A percentile compares a stretch with the other conserved stretches of the same genome.
phyloP scores from a whole-genome alignment of 2,888 invertebrate genomes.

The Nebria brevicollis region DNA sequence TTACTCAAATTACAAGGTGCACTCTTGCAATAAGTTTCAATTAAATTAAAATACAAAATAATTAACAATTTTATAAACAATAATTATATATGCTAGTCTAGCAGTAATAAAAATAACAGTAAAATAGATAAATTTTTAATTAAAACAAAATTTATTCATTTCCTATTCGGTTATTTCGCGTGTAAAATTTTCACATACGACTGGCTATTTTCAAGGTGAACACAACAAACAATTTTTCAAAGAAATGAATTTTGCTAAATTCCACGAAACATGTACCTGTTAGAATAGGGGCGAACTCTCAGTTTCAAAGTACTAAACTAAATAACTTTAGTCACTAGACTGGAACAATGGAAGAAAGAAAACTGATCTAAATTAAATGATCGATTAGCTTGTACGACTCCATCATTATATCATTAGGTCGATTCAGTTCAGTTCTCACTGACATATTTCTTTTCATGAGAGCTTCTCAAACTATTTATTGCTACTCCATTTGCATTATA shows the following conservation, averaged over 20 bases:
- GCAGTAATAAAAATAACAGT: neutral
- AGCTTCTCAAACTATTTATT: neutral
- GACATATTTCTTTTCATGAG: neutral
- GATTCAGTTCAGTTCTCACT: constrained; percentile 4
- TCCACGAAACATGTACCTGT: neutral
- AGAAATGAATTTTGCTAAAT: neutral
- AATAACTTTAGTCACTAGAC: constrained; percentile 9
- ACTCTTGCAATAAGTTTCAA: neutral
- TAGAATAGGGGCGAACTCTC: neutral
- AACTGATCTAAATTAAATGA: constrained; percentile 26
- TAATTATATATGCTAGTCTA: neutral
- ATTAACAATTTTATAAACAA: neutral
- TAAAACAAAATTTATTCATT: neutral
- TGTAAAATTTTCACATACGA: neutral
- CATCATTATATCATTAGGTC: constrained; percentile 18
- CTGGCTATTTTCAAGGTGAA: neutral
- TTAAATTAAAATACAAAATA: neutral
- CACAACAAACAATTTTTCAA: neutral
- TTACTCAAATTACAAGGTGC: too few species aligned
- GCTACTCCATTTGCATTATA: too few species aligned
- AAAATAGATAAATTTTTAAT: neutral
- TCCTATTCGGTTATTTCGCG: neutral
- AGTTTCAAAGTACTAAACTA: neutral
- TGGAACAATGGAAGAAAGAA: constrained; percentile 28
- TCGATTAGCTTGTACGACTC: constrained; percentile 18